phyloP scores from a whole-genome alignment of 2,113 vertebrate species.

The Boleophthalmus pectinirostris region DNA sequence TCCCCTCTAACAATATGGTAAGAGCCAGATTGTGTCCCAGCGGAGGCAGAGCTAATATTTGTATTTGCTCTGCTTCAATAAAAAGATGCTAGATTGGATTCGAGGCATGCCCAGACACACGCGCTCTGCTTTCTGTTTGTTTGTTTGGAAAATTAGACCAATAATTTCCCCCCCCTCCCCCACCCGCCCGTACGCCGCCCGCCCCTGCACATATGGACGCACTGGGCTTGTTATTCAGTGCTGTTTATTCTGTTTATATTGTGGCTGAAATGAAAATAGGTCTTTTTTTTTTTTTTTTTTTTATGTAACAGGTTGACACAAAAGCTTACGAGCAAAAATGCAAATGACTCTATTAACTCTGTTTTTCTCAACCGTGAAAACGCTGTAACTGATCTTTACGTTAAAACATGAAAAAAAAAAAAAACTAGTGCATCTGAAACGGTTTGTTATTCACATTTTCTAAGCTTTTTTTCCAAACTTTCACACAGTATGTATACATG shows the following conservation, averaged over 20 bases:
- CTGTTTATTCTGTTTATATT: slow-evolving; percentile 64
- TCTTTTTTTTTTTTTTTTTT: no score
- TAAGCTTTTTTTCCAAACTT: no score
- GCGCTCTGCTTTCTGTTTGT: slow-evolving; percentile 45
- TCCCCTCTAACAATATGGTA: slow-evolving; percentile 55
- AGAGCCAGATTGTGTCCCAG: slow-evolving; percentile 67
- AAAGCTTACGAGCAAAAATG: background rate
- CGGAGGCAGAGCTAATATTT: slow-evolving; percentile 70
- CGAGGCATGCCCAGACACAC: slow-evolving; percentile 38
- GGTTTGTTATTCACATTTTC: no score
- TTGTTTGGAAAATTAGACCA: slow-evolving; percentile 70
- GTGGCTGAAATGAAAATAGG: slow-evolving; percentile 43
- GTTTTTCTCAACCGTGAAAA: no score
- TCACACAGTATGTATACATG: no score
- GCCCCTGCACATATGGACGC: no score
- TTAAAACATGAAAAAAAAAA: no score
- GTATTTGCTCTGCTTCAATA: slow-evolving; percentile 55
- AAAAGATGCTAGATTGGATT: slow-evolving; percentile 66
- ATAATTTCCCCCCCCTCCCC: slow-evolving; percentile 61
- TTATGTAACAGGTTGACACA: slow-evolving; percentile 31
- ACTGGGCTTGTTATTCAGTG: slow-evolving; percentile 11
- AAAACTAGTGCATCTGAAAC: no score
- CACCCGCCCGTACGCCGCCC: slow-evolving; percentile 26
- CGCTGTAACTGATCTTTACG: no score
- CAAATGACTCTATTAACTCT: no score